Evolutionary conservation across 2,797 vertebrate genomes (phyloP).

Genomic region (Molossus molossus): DNA sequence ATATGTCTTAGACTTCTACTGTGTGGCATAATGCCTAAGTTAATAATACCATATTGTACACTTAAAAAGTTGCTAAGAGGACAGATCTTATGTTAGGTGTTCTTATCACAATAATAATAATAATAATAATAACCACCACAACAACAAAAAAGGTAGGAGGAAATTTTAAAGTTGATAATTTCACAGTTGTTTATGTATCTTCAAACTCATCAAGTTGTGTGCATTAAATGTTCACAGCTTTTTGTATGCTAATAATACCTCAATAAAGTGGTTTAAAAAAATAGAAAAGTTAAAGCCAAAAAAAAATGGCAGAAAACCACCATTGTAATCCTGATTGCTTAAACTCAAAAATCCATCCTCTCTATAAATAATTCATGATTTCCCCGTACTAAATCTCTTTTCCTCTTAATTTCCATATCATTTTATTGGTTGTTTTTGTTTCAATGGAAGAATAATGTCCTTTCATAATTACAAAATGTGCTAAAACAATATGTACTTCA

Average conservation of each 20-base stretch:
- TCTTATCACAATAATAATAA: too few relatives aligned
- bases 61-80: too few relatives aligned
- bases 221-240: neutral
- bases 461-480: conserved; percentile 19
- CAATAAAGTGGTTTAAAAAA: neutral
- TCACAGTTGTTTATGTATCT: too few relatives aligned
- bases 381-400: neutral
- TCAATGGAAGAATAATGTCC: conserved; percentile 16
- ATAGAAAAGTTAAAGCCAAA: neutral
- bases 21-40: too few relatives aligned
- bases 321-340: neutral
- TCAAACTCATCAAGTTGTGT: neutral
- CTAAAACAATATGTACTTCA: conserved; percentile 5
- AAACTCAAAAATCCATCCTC: conserved; percentile 23
- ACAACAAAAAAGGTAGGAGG: neutral
- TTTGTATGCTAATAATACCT: neutral
- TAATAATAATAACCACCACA: neutral
- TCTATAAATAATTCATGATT: conserved; percentile 48
- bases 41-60: too few relatives aligned
- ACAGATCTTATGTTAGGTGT: too few relatives aligned
- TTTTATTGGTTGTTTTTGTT: conserved; percentile 2
- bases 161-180: neutral
- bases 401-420: conserved; percentile 69
- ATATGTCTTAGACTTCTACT: too few relatives aligned
- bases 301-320: neutral